These are phyloP conservation scores for Tiliacea aurago DNA, from an alignment of 2,888 invertebrate species.

Conservation along the genomic window DNA sequence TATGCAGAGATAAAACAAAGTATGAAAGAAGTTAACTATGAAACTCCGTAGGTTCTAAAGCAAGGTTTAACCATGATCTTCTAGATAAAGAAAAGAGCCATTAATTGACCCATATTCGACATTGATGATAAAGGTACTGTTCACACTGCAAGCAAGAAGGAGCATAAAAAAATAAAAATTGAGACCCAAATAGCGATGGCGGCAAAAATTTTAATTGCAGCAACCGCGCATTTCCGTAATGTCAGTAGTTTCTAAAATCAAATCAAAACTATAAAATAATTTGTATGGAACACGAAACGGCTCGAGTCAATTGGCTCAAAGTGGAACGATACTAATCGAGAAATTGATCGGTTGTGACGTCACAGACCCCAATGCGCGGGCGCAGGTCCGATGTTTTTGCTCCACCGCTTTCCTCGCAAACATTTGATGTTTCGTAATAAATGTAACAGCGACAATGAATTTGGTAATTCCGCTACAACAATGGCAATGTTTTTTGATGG, in stretches of 20 bases:
- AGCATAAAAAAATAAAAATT: constrained; percentile 41
- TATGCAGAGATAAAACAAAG: not conserved
- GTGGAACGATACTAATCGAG: constrained; percentile 69
- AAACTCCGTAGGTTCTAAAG: not conserved
- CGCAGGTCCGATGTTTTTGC: constrained; percentile 61
- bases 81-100: not conserved
- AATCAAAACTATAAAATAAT: constrained; percentile 57
- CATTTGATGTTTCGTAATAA: constrained; percentile 74
- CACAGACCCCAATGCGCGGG: constrained; percentile 55
- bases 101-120: not conserved
- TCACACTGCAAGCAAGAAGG: constrained; percentile 6
- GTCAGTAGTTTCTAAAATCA: constrained; percentile 59
- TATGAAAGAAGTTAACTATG: not conserved
- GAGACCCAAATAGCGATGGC: constrained; percentile 53
- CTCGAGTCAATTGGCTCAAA: constrained; percentile 56
- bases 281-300: constrained; percentile 53
- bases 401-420: constrained; percentile 76
- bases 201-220: constrained; percentile 55
- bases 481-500: constrained; percentile 26
- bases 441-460: constrained; percentile 71
- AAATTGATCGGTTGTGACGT: constrained; percentile 72
- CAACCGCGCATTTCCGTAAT: constrained; percentile 56
- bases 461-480: constrained; percentile 63
- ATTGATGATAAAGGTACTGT: constrained; percentile 9
- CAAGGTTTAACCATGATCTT: not conserved